Evolutionary conservation across 1,140 invertebrate species (phyloP), one percentile per base, ranked within the genome.

Genomic region (Cydia amplana): DNA sequence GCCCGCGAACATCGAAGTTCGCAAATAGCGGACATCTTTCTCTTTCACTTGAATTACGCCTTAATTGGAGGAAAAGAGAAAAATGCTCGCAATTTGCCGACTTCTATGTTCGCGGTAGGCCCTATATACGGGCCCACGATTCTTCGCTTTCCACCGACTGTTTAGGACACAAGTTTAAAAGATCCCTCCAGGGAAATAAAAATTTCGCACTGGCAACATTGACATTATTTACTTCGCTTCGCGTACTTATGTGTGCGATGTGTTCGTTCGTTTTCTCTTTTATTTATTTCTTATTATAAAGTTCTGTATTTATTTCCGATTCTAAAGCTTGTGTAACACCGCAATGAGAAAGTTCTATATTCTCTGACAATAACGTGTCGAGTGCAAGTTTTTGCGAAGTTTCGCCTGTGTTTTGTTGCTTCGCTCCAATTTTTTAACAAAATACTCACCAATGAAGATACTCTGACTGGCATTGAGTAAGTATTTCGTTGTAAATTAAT

Each of bases 401-500:
- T 70, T 36, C 25, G 32, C 32, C 36, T 36, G 65, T 43, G n/a
- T 36, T 70, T n/a, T 32, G 64, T 10, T 67, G 14, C 4, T 70
- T 70, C n/a, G 65, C 32, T 70, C 32, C 23, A 70, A 18, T 70
- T 70, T 70, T 70, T 51, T 18, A 18, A 20, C 28, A 40, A 70
- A 36, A 70, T 60, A 70, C 6, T 70, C 28, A 20, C 65, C 1
- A 18, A 70, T 70, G 65, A 70, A 70, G 65, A n/a, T 70, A 36
- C 32, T 40, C 32, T 70, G 65, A 70, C 28, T 70, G 32, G 16
- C 32, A 70, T 70, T 70, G 65, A 70, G 65, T 70, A 36, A 70
- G 65, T 70, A 70, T 70, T 70, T 70, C 28, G 32, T 20, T 36
- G 65, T 36, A 36, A 36, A 36, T 10, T 36, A 70, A 36, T 36